Evolutionary conservation across 2,888 invertebrate genomes (phyloP).

Genomic region (Hylaea fasciaria): DNA sequence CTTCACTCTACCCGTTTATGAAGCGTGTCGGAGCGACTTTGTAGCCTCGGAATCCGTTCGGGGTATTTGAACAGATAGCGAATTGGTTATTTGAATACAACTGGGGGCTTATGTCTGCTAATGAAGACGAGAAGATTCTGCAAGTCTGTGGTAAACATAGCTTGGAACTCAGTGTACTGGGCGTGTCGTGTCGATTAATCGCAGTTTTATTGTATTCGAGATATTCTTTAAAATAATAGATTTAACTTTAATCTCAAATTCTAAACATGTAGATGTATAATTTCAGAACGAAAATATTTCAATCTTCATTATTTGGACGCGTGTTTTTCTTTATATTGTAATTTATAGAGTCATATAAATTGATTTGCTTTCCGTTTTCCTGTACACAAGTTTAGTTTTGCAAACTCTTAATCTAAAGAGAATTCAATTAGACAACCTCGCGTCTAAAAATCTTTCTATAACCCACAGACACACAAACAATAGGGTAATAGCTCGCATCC

Average conservation of each 20-base stretch:
- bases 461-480: conserved; percentile 28
- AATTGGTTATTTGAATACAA: neutral
- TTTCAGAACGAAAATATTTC: too few relatives aligned
- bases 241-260: too few relatives aligned
- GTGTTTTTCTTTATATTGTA: too few relatives aligned
- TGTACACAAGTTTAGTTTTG: too few relatives aligned
- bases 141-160: neutral
- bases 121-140: neutral
- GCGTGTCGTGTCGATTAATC: too few relatives aligned
- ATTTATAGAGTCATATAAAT: too few relatives aligned
- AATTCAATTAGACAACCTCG: neutral
- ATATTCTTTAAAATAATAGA: neutral
- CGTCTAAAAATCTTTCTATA: conserved; percentile 4
- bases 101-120: neutral
- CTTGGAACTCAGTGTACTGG: neutral
- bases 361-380: too few relatives aligned
- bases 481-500: conserved; percentile 17
- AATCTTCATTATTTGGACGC: too few relatives aligned
- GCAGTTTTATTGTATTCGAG: too few relatives aligned
- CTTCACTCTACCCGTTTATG: neutral
- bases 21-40: neutral
- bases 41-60: neutral
- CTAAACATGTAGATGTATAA: too few relatives aligned
- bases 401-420: too few relatives aligned
- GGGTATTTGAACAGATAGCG: neutral